These are phyloP conservation scores for Danionella dracula DNA, from an alignment of 2,797 vertebrate species.

Conservation along the genomic window DNA sequence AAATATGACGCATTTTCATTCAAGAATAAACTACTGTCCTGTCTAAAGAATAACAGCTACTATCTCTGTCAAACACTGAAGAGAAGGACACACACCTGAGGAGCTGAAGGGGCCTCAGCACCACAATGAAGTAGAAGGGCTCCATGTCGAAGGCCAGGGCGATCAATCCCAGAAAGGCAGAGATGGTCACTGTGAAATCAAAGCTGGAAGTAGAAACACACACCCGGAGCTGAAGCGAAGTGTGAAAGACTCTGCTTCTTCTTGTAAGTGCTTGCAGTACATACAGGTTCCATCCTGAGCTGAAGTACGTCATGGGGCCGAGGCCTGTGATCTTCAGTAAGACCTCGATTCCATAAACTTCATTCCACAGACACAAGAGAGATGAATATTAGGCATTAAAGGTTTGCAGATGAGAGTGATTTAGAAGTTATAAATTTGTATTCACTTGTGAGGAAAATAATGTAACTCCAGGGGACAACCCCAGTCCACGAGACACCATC, in stretches of 20 bases:
- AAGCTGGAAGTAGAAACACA: slow-evolving; percentile 69
- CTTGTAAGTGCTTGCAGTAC: slow-evolving; percentile 50
- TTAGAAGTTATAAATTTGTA: too few species aligned
- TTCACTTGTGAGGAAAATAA: slow-evolving; percentile 92
- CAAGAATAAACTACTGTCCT: too few species aligned
- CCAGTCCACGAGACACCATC: slow-evolving; percentile 83
- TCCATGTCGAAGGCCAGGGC: slow-evolving; percentile 89
- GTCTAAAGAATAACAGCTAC: too few species aligned
- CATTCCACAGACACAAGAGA: slow-evolving; percentile 42
- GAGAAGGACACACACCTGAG: slow-evolving; percentile 72
- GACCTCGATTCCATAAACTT: slow-evolving; percentile 93
- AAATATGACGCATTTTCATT: too few species aligned
- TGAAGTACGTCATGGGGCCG: slow-evolving; percentile 90
- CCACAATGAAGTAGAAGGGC: slow-evolving; percentile 95
- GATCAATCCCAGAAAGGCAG: slow-evolving; percentile 90
- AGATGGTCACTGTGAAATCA: slow-evolving; percentile 89
- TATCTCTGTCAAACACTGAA: too few species aligned
- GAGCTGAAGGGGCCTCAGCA: slow-evolving; percentile 88
- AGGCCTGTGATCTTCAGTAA: slow-evolving; percentile 88
- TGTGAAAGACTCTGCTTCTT: not conserved
- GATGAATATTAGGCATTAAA: not conserved
- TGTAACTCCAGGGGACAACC: slow-evolving; percentile 89
- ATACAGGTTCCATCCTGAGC: slow-evolving; percentile 97
- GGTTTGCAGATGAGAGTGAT: too few species aligned
- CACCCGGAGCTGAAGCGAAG: not conserved